Conservation (phyloP, 1,140 invertebrate genomes). For the Drosophila sp. region DNA sequence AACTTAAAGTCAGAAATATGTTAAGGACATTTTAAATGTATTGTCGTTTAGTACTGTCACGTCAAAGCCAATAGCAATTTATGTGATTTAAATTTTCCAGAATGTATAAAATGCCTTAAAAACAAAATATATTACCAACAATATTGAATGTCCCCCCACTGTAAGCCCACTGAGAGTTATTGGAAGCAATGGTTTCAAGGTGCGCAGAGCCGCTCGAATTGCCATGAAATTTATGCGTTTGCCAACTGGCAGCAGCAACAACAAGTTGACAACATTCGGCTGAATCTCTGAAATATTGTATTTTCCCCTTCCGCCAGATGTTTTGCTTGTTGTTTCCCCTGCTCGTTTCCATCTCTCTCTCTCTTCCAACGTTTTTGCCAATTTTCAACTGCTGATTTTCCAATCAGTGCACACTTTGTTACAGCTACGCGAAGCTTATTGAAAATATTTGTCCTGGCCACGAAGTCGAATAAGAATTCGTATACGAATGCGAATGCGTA, state of each 20-base stretch:
- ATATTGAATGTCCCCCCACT: conserved; percentile 52
- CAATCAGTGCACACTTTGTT: conserved; percentile 80
- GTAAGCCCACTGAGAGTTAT: neutral
- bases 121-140: conserved; percentile 72
- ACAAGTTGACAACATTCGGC: conserved; percentile 64
- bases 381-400: conserved; percentile 82
- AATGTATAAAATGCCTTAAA: conserved; percentile 77
- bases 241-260: conserved; percentile 62
- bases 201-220: conserved; percentile 63
- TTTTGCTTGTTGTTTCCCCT: neutral
- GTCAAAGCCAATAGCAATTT: conserved; percentile 77
- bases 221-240: conserved; percentile 76
- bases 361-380: conserved; percentile 53
- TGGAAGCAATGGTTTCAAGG: conserved; percentile 51
- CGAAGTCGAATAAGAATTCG: conserved; percentile 37
- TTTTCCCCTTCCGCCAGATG: conserved; percentile 27
- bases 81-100: conserved; percentile 76
- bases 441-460: conserved; percentile 80
- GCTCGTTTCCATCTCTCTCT: neutral
- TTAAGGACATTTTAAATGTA: conserved; percentile 25
- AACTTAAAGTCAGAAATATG: conserved; percentile 59
- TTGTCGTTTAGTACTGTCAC: conserved; percentile 32
- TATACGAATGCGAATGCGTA: conserved; percentile 39
- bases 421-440: conserved; percentile 67
- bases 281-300: conserved; percentile 72